Evolutionary conservation across 2,888 invertebrate species (phyloP).

Genomic region (Parnassius apollo): DNA sequence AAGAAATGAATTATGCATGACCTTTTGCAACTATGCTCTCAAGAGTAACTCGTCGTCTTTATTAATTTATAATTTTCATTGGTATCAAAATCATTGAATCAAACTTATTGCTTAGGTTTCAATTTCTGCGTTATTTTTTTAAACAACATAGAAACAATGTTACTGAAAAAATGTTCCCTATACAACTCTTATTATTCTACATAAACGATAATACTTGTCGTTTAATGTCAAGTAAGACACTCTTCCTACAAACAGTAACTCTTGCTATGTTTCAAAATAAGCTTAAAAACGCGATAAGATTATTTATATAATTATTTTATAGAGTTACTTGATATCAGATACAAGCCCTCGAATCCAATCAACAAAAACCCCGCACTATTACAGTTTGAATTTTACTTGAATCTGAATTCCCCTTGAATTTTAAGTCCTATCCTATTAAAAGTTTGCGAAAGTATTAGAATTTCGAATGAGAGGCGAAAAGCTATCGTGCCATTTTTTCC

Average conservation of each 20-base stretch:
- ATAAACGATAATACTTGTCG: no score
- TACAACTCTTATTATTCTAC: no score
- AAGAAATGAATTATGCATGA: constrained; percentile 20
- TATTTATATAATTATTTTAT: no score
- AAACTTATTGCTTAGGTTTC: no score
- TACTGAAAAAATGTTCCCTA: no score
- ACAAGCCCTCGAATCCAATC: background rate
- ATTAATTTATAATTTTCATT: constrained; percentile 12
- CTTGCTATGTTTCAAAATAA: no score
- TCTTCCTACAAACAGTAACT: no score
- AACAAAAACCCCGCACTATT: constrained; percentile 22
- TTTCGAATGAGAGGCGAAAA: constrained; percentile 77
- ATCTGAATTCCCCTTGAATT: constrained; percentile 71
- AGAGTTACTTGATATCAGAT: background rate
- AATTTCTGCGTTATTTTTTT: no score
- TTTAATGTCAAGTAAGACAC: no score
- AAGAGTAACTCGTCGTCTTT: constrained; percentile 18
- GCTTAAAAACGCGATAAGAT: no score
- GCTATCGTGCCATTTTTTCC: constrained; percentile 72
- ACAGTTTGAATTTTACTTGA: constrained; percentile 59
- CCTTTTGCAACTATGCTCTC: constrained; percentile 8
- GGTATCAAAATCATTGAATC: constrained; percentile 11
- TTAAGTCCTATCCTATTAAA: constrained; percentile 79
- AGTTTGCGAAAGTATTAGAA: constrained; percentile 78
- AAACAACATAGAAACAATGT: no score